A percentile compares a stretch with the other conserved stretches of the same genome.
Evolutionary conservation across 2,888 invertebrate genomes (phyloP).

Genomic region (Philereme transversata): DNA sequence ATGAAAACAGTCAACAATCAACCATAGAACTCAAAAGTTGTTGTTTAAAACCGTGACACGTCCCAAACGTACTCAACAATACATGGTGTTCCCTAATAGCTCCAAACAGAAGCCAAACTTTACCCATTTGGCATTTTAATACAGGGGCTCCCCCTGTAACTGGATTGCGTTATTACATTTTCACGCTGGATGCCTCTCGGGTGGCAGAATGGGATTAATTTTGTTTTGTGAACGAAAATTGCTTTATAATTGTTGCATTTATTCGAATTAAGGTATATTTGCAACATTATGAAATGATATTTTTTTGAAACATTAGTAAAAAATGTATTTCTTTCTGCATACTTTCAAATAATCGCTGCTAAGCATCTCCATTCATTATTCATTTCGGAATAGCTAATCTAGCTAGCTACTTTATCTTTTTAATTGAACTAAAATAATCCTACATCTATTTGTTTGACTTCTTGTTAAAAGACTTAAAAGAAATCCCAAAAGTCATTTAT

Average conservation of each 20-base stretch:
- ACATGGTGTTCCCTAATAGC: constrained; percentile 52
- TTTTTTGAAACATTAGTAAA: too few species aligned
- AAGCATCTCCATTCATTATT: too few species aligned
- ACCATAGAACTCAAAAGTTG: neutral
- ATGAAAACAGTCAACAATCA: neutral
- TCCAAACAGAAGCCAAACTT: constrained; percentile 50
- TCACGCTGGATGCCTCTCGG: constrained; percentile 27
- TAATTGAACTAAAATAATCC: too few species aligned
- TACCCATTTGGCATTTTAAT: constrained; percentile 47
- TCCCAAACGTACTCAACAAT: constrained; percentile 29
- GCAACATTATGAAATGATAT: too few species aligned
- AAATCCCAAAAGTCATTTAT: too few species aligned
- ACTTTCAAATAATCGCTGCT: too few species aligned
- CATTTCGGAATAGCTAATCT: too few species aligned
- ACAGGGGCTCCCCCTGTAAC: constrained; percentile 11
- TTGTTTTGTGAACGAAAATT: constrained; percentile 23
- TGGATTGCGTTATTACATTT: constrained; percentile 27
- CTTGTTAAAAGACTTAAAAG: too few species aligned
- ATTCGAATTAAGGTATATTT: too few species aligned
- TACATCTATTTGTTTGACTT: too few species aligned
- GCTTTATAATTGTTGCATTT: constrained; percentile 6
- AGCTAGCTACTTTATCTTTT: too few species aligned
- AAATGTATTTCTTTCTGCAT: too few species aligned
- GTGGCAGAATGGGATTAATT: constrained; percentile 25
- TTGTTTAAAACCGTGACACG: constrained; percentile 27